Evolutionary conservation across 2,797 vertebrate genomes (phyloP).

Genomic region (Sandelia bainsii): DNA sequence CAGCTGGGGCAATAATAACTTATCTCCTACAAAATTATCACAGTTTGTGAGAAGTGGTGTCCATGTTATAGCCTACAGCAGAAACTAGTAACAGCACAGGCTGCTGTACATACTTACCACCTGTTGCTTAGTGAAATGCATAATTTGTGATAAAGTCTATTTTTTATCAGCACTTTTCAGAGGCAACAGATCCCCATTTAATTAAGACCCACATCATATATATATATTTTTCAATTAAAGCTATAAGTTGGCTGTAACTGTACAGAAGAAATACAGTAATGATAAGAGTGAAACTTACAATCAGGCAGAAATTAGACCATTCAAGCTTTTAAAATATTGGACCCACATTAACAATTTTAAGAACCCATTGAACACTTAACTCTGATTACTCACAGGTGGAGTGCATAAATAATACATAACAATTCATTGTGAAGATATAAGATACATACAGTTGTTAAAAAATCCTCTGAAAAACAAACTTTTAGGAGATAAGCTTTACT

Average conservation of each 20-base stretch:
- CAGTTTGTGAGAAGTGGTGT: background rate
- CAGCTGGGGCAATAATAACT: background rate
- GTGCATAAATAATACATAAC: constrained; percentile 2
- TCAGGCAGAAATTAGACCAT: background rate
- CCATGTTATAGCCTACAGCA: background rate
- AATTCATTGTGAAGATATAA: background rate
- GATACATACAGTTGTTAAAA: too few species aligned
- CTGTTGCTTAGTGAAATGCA: constrained; percentile 24
- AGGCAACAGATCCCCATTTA: background rate
- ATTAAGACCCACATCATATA: background rate
- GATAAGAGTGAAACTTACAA: background rate
- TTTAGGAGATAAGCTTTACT: background rate
- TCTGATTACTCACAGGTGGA: background rate
- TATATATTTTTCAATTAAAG: background rate
- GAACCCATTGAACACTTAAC: background rate
- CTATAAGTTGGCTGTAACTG: background rate
- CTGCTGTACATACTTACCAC: background rate
- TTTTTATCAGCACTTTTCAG: background rate
- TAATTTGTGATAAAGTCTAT: background rate
- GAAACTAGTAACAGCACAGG: background rate
- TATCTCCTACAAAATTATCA: background rate
- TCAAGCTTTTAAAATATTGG: background rate
- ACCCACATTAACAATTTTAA: background rate
- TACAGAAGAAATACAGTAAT: background rate
- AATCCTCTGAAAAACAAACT: background rate